Base-by-base conservation (phyloP, 2,113 vertebrate genomes). In the Dunckerocampus dactyliophorus region DNA sequence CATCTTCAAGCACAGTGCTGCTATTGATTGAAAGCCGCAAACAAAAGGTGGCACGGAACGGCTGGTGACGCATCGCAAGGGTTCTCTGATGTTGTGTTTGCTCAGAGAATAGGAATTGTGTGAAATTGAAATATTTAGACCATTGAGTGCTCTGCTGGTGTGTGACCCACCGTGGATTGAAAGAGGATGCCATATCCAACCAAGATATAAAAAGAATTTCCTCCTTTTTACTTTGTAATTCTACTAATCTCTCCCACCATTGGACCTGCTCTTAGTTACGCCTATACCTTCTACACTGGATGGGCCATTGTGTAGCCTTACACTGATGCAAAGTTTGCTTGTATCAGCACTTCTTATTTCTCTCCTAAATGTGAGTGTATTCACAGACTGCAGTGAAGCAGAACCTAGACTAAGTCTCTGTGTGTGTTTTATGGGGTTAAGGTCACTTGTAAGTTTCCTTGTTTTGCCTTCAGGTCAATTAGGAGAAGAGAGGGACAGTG, bases 331-430 rank as follows among this genome's bases (percentile, higher is more conserved):
- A n/a, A 77, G 61, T 81, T 74, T 59, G 59, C 57, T 59, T 11
- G 15, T 37, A 72, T 88, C 77, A 82, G 75, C 82, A 75, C 71
- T 85, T 63, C 54, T 61, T 45, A 20, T 45, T 11, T 12, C 37
- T 39, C 8, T 11, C 37, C 37, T 11, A 39, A 39, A 39, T 39
- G 24, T 34, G 65, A 63, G 57, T 72, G 51, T 68, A 14, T 68
- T 69, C 17, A 28, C 28, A 69, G 54, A 72, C 59, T 39, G 34
- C 60, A 63, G 69, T 68, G 50, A 52, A 69, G 49, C 67, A 47
- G 7, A 73, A 59, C 70, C 21, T 24, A 49, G 61, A n/a, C 50
- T 59, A 19, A 65, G 15, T 69, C 42, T 55, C 47, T 63, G 43
- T 65, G 51, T 42, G 42, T 50, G 20, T 31, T n/a, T 34, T 21